These are phyloP conservation scores for Fragum whitleyi DNA, from an alignment of 2,888 invertebrate genomes.

Conservation along the genomic window DNA sequence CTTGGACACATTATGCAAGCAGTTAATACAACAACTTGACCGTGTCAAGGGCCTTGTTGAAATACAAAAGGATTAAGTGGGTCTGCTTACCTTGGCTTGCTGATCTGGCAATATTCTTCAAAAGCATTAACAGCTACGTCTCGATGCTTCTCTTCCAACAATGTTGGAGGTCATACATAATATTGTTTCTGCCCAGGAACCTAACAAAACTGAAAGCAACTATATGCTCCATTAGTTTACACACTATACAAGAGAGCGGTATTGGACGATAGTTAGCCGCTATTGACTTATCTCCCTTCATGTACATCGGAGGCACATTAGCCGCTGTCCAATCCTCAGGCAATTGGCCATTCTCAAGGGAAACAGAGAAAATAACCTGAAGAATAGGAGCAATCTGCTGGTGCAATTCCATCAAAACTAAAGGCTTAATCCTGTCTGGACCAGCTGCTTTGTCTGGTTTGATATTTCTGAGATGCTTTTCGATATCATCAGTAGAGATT, in stretches of 20 bases:
- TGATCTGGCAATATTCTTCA: constrained; percentile 28
- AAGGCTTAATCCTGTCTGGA: background rate
- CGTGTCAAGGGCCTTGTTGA: constrained; percentile 39
- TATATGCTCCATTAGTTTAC: too few species aligned
- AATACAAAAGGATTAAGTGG: constrained; percentile 29
- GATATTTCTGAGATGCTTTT: background rate
- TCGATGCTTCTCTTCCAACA: constrained; percentile 32
- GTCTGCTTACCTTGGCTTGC: constrained; percentile 23
- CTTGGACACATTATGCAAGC: constrained; percentile 17
- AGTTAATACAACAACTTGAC: constrained; percentile 32
- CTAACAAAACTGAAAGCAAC: background rate
- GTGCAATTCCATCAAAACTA: background rate
- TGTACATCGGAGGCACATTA: constrained; percentile 1
- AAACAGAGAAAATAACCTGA: background rate
- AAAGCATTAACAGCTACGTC: constrained; percentile 16
- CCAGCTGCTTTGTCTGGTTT: background rate
- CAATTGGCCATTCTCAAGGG: background rate
- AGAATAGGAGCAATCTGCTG: too few species aligned
- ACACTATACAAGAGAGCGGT: constrained; percentile 21
- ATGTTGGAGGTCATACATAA: constrained; percentile 38
- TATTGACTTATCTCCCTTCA: constrained; percentile 18
- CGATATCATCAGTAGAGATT: background rate
- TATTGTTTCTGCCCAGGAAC: background rate
- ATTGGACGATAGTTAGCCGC: constrained; percentile 19
- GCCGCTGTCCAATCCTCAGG: background rate